Conservation (phyloP, 2,797 vertebrate species). For the Florisuga fusca region DNA sequence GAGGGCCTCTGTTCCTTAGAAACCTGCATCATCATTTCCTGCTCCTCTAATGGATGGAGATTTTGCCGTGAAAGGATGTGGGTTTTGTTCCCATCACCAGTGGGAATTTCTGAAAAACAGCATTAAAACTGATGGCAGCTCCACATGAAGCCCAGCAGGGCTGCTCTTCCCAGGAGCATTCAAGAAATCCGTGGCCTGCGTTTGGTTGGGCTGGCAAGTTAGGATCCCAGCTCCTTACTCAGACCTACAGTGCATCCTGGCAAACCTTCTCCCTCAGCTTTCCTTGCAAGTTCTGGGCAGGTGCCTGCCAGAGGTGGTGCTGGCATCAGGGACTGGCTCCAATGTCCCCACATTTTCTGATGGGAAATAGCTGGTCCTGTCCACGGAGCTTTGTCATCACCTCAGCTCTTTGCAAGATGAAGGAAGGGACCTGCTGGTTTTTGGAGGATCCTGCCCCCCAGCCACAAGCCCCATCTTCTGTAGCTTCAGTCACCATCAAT, state of each 20-base stretch:
- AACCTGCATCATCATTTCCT: not conserved
- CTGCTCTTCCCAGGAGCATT: not conserved
- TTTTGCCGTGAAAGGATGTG: constrained; percentile 10
- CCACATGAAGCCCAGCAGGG: not conserved
- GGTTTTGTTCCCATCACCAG: constrained; percentile 2
- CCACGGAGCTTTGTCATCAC: not conserved
- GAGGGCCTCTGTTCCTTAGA: not conserved
- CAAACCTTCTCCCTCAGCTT: not conserved
- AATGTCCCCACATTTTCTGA: not conserved
- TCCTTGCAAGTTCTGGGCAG: fast-evolving
- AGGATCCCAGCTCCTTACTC: not conserved
- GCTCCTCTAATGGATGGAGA: not conserved
- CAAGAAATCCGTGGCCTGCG: not conserved
- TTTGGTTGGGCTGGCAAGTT: not conserved
- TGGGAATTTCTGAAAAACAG: not conserved
- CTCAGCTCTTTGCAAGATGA: too few relatives aligned
- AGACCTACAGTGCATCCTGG: not conserved
- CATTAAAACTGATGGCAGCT: not conserved
- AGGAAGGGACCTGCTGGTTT: not conserved
- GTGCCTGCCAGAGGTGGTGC: not conserved
- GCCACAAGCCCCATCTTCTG: not conserved
- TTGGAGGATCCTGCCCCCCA: not conserved
- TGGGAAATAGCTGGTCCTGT: not conserved
- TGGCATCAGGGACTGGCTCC: not conserved
- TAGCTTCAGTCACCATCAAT: not conserved